Evolutionary conservation across 1,140 invertebrate species (phyloP).

Genomic region (Xylocopa sonorina): DNA sequence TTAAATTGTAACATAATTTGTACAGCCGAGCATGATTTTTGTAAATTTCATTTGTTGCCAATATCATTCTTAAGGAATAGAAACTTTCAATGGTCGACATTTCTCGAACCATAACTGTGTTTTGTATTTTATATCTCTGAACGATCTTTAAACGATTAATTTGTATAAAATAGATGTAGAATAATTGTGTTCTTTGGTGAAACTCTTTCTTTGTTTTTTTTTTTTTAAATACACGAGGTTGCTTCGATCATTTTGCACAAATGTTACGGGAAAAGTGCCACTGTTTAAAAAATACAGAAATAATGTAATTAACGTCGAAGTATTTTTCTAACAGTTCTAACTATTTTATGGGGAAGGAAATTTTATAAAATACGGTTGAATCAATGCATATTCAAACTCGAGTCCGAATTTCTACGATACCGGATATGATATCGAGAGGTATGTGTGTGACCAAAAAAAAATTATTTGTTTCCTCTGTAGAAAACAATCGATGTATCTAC

Average conservation of each 20-base stretch:
- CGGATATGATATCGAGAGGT: conserved; percentile 24
- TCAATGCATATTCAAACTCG: background rate
- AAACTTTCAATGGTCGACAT: background rate
- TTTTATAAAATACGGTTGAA: background rate
- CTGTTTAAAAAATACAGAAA: background rate
- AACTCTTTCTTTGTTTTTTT: background rate
- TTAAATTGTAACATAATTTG: background rate
- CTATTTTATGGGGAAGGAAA: background rate
- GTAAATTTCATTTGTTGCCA: background rate
- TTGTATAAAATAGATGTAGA: background rate
- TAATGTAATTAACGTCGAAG: background rate
- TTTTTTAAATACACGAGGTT: conserved; percentile 16
- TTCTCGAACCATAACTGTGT: background rate
- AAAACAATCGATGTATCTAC: background rate
- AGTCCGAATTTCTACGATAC: conserved; percentile 10
- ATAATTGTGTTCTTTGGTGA: background rate
- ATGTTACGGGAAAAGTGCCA: background rate
- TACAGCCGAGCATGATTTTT: background rate
- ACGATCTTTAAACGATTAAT: background rate
- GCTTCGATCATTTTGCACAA: background rate
- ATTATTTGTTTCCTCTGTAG: background rate
- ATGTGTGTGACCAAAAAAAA: conserved; percentile 19
- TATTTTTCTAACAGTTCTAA: conserved; percentile 36
- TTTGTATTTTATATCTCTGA: background rate
- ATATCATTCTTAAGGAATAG: background rate